phyloP scores from a whole-genome alignment of 2,888 invertebrate species.

The Lepidochrysops patricia region DNA sequence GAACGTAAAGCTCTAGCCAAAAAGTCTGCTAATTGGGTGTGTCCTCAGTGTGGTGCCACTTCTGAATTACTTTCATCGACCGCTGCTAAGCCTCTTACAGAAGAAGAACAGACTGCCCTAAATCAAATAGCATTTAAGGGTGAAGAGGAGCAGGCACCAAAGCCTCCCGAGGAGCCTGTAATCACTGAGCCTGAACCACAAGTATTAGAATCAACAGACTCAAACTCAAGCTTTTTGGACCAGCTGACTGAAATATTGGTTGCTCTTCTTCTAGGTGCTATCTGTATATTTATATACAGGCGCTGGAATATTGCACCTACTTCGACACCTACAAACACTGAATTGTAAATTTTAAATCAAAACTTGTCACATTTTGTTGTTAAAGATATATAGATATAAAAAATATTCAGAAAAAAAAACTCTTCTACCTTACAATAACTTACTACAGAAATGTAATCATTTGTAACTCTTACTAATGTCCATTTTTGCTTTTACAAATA shows the following conservation, averaged over 20 bases:
- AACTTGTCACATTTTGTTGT: not conserved
- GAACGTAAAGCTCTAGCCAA: slow-evolving; percentile 87
- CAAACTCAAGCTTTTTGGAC: slow-evolving; percentile 53
- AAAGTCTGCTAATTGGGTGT: slow-evolving; percentile 73
- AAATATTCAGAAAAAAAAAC: not conserved
- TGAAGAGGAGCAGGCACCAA: slow-evolving; percentile 57
- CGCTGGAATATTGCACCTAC: slow-evolving; percentile 50
- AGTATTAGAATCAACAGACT: slow-evolving; percentile 52
- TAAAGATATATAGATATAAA: not conserved
- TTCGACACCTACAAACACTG: slow-evolving; percentile 37
- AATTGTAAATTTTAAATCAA: slow-evolving; percentile 32
- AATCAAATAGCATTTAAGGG: slow-evolving; percentile 70
- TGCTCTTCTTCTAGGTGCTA: slow-evolving; percentile 57
- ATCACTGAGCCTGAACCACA: slow-evolving; percentile 44
- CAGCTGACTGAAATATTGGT: slow-evolving; percentile 59
- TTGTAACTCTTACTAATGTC: not conserved
- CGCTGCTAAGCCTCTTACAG: slow-evolving; percentile 64
- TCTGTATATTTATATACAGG: slow-evolving; percentile 60
- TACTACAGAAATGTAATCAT: not conserved
- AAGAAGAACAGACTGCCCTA: slow-evolving; percentile 62
- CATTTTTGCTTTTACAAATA: slow-evolving; percentile 4
- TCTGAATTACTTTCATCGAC: slow-evolving; percentile 53
- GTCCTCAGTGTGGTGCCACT: slow-evolving; percentile 60
- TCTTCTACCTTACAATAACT: not conserved
- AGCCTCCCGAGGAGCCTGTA: slow-evolving; percentile 43